A percentile compares a stretch with the other conserved stretches of the same genome.
phyloP scores from a whole-genome alignment of 2,113 vertebrate genomes.

The Sciurus niger region DNA sequence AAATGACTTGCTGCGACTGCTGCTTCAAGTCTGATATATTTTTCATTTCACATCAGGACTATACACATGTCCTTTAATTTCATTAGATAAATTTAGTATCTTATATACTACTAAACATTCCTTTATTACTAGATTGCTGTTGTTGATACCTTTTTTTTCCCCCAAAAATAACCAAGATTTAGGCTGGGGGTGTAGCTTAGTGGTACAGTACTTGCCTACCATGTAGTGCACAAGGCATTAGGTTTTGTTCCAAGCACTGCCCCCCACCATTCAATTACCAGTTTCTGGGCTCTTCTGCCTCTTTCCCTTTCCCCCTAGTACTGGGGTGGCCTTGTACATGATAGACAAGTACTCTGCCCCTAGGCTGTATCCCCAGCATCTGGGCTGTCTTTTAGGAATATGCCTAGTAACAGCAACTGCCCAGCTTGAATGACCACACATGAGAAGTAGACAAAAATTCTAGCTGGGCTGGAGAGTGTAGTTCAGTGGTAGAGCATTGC shows the following conservation, averaged over 20 bases:
- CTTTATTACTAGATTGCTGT: constrained; percentile 1
- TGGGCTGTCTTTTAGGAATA: not conserved
- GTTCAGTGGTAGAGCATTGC: not conserved
- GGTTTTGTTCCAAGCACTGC: not conserved
- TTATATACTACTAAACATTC: not conserved
- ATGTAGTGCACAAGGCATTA: too few relatives aligned
- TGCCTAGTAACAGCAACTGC: not conserved
- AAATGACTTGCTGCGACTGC: constrained; percentile 54
- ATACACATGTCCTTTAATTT: constrained; percentile 38
- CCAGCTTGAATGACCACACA: not conserved
- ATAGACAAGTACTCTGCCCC: too few relatives aligned
- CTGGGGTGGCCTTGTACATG: too few relatives aligned
- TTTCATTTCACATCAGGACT: constrained; percentile 20
- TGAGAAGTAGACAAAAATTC: not conserved
- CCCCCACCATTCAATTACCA: not conserved
- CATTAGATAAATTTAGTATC: constrained; percentile 27
- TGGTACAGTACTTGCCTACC: not conserved
- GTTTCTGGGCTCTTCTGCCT: not conserved
- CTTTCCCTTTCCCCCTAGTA: too few relatives aligned
- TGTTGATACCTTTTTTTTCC: not conserved
- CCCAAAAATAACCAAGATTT: not conserved
- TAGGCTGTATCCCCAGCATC: too few relatives aligned
- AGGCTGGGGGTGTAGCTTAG: not conserved
- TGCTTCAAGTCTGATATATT: constrained; percentile 18
- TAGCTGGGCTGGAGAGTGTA: not conserved